phyloP scores from a whole-genome alignment of 2,797 vertebrate genomes.

The Etheostoma nigrum region DNA sequence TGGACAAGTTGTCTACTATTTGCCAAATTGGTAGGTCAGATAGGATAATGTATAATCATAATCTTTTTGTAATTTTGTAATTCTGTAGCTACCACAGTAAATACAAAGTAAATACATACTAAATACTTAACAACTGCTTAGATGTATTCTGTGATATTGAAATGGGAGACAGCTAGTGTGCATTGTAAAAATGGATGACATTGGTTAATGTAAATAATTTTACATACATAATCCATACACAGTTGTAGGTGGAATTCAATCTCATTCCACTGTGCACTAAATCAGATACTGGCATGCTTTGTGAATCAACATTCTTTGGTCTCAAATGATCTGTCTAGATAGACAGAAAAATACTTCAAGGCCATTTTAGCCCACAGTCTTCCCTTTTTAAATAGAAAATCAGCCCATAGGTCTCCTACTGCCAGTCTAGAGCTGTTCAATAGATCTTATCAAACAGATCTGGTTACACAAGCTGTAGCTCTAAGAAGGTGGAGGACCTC shows the following conservation, averaged over 20 bases:
- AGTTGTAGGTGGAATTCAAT: slow-evolving; percentile 7
- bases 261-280: not conserved
- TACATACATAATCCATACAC: not conserved
- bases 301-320: slow-evolving; percentile 11
- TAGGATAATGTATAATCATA: no score
- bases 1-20: no score
- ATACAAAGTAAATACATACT: no score
- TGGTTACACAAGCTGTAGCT: slow-evolving; percentile 75
- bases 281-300: slow-evolving; percentile 12
- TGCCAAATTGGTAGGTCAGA: no score
- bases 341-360: slow-evolving; percentile 22
- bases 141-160: not conserved
- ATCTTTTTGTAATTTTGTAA: no score
- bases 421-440: slow-evolving; percentile 64
- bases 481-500: slow-evolving; percentile 73
- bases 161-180: not conserved
- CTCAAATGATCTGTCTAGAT: not conserved
- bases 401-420: slow-evolving; percentile 57
- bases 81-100: no score
- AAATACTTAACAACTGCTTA: not conserved
- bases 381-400: slow-evolving; percentile 48
- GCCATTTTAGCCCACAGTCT: slow-evolving; percentile 29
- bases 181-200: not conserved
- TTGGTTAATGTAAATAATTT: not conserved
- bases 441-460: slow-evolving; percentile 77